phyloP scores from a whole-genome alignment of 2,888 invertebrate species.

The Polydrusus pterygomalis region DNA sequence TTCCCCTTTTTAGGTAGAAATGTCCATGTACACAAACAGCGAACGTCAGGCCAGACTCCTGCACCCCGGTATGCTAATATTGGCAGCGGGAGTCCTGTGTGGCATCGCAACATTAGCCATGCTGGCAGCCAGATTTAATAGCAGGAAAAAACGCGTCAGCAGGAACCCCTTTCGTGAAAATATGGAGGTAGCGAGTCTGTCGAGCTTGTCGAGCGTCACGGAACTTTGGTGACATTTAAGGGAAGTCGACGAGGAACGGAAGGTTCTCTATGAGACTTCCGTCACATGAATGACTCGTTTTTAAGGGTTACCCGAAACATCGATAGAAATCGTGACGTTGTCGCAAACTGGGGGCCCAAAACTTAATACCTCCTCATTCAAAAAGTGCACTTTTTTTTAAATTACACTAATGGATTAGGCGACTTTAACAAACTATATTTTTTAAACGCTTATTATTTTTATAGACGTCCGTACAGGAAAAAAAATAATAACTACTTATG shows the following conservation, averaged over 20 bases:
- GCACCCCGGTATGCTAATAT: constrained; percentile 77
- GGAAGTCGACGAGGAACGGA: constrained; percentile 68
- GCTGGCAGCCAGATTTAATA: constrained; percentile 71
- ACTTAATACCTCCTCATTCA: too few relatives aligned
- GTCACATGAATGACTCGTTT: constrained; percentile 62
- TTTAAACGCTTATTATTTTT: too few relatives aligned
- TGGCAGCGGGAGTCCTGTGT: constrained; percentile 75
- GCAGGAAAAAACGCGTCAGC: constrained; percentile 63
- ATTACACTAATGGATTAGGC: too few relatives aligned
- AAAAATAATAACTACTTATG: too few relatives aligned
- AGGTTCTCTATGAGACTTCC: constrained; percentile 66
- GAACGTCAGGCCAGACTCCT: constrained; percentile 65
- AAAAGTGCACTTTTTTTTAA: too few relatives aligned
- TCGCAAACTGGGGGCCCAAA: too few relatives aligned
- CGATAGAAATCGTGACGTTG: too few relatives aligned
- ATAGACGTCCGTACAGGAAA: too few relatives aligned
- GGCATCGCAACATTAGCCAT: constrained; percentile 74
- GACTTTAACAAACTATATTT: too few relatives aligned
- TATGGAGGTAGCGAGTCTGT: constrained; percentile 75
- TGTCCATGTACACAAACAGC: constrained; percentile 66
- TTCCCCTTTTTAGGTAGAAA: constrained; percentile 55
- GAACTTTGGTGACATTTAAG: constrained; percentile 81
- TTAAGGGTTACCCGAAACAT: neutral
- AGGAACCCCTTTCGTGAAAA: constrained; percentile 68
- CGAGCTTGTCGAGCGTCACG: constrained; percentile 78